Evolutionary conservation across 2,113 vertebrate species (phyloP).

Genomic region (Caretta caretta): DNA sequence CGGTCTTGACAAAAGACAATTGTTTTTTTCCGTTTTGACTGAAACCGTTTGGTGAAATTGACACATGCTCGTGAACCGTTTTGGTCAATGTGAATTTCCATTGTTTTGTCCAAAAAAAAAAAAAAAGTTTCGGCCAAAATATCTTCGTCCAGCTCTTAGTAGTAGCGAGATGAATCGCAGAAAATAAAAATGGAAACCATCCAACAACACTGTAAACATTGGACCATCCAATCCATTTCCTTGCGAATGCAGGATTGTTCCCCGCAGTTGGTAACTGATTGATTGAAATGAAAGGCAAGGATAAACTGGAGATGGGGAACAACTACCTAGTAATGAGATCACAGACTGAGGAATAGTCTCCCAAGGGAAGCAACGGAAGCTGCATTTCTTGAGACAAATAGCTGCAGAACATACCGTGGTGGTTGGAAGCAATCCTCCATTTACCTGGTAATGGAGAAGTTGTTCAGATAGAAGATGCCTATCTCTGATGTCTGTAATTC

Average conservation of each 20-base stretch:
- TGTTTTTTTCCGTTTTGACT: not conserved
- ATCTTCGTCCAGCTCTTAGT: not conserved
- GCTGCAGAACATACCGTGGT: not conserved
- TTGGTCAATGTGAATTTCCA: not conserved
- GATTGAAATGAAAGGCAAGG: accelerated
- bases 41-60: not conserved
- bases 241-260: not conserved
- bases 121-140: too few species aligned
- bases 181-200: not conserved
- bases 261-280: too few species aligned
- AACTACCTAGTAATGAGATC: not conserved
- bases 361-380: not conserved
- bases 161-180: not conserved
- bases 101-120: too few species aligned
- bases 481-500: not conserved
- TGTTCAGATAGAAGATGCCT: not conserved
- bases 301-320: not conserved
- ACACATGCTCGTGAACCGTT: not conserved
- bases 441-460: not conserved
- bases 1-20: not conserved
- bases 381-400: not conserved
- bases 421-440: not conserved
- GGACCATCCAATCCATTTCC: not conserved
- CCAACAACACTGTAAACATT: too few species aligned
- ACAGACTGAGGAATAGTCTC: not conserved